Evolutionary conservation across 2,113 vertebrate genomes (phyloP), one percentile per base, ranked within the genome.

Genomic region (Cervus canadensis): DNA sequence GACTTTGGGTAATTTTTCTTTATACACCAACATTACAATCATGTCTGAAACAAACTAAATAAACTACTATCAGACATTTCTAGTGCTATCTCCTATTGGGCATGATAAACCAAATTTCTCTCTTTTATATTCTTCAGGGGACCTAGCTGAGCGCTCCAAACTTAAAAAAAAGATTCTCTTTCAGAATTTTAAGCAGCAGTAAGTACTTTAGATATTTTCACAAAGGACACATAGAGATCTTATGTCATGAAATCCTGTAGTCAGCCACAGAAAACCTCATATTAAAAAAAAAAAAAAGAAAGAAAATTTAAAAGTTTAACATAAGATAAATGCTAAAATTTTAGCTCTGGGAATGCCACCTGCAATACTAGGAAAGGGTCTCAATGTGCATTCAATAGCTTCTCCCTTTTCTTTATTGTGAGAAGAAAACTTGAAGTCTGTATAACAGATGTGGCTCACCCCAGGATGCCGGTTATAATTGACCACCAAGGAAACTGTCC

Each of bases 1-100:
- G 40, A 48, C 59, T 97, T 89, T 17, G 54, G 45, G 45, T 93
- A 64, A 95, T 94, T 95, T 89, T 89, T 87, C 81, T 74, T 90
- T 74, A 79, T 87, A 62, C 1, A 74, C 33, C 16, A 71, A 85
- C 7, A 40, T 87, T 93, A 74, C 28, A 95, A 60, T 86, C 45
- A 76, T 30, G 26, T 40, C 57, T 56, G 64, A 87, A 93, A 45
- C 40, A 97, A 95, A 59, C 28, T 36, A 95, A 87, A 78, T 48
- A 95, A 97, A 83, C 23, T 67, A 50, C 30, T 76, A 40, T 85
- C 43, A 74, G 60, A 48, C 5, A 56, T 83, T 52, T 40, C 36
- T 92, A 13, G 28, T 71, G 17, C 4, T 26, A 45, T 26, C 40
- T 94, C 59, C 82, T 57, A 10, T 91, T 33, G 96, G 17, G 43